These are phyloP conservation scores for Semaprochilodus insignis DNA, from an alignment of 2,797 vertebrate species.

Conservation along the genomic window DNA sequence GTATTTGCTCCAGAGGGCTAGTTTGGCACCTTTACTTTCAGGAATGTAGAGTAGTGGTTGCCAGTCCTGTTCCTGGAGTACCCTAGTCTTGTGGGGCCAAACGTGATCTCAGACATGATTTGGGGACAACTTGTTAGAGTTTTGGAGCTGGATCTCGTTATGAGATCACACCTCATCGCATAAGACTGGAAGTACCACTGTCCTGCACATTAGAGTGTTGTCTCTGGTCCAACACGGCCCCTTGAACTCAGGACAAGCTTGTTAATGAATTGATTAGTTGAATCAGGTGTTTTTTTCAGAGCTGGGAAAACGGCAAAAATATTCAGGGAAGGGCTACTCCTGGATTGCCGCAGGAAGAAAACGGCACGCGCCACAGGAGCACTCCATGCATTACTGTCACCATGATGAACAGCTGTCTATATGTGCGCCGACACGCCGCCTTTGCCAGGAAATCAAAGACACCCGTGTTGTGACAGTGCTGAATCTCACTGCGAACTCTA, in stretches of 20 bases:
- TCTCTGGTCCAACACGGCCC: background rate
- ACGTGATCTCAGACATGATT: too few relatives aligned
- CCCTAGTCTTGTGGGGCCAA: too few relatives aligned
- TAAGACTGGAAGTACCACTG: background rate
- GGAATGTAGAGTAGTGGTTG: too few relatives aligned
- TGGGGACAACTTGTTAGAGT: too few relatives aligned
- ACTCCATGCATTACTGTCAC: slow-evolving; percentile 59
- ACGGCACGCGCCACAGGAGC: slow-evolving; percentile 9
- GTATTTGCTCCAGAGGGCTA: too few relatives aligned
- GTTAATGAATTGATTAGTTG: background rate
- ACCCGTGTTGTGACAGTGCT: slow-evolving; percentile 68
- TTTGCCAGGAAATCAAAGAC: slow-evolving; percentile 66
- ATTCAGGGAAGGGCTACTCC: background rate
- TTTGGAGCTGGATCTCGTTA: too few relatives aligned
- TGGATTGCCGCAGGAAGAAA: background rate
- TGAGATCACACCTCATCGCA: too few relatives aligned
- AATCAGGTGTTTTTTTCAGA: too few relatives aligned
- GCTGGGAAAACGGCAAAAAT: background rate
- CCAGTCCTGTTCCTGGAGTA: too few relatives aligned
- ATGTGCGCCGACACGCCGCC: slow-evolving; percentile 72
- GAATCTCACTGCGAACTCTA: slow-evolving; percentile 64
- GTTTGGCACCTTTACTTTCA: background rate
- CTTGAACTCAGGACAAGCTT: background rate
- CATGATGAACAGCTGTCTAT: slow-evolving; percentile 74
- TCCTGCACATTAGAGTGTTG: background rate